Conservation (phyloP, 1,140 invertebrate species). For the Apis cerana region DNA sequence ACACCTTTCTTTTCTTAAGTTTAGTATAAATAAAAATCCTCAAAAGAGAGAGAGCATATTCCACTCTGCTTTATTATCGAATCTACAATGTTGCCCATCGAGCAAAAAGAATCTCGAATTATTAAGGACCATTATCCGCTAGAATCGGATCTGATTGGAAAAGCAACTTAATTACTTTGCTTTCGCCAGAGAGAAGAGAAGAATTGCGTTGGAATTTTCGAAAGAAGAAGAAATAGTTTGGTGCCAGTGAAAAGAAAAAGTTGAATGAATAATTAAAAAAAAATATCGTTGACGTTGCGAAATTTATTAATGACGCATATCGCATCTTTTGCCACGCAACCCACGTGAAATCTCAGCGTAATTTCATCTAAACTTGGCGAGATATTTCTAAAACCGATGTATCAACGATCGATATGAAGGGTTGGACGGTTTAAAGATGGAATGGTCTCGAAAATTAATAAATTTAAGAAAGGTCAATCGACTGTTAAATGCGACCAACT, state of each 20-base stretch:
- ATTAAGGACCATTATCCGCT: too few species aligned
- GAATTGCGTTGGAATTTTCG: neutral
- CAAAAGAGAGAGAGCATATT: too few species aligned
- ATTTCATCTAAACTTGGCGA: constrained; percentile 28
- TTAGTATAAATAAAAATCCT: neutral
- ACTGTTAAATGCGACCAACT: neutral
- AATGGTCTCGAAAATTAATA: neutral
- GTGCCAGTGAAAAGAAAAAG: too few species aligned
- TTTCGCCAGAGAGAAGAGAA: too few species aligned
- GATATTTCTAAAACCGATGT: constrained; percentile 51
- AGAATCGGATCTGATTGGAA: neutral
- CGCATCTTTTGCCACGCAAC: constrained; percentile 30
- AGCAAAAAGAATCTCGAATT: neutral
- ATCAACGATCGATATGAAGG: constrained; percentile 40
- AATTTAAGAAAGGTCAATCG: too few species aligned
- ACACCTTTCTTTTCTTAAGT: neutral
- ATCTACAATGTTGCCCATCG: too few species aligned
- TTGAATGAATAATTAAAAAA: neutral
- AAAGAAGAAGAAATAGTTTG: too few species aligned
- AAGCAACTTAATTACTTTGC: neutral
- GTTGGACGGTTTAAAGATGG: constrained; percentile 24
- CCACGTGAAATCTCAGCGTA: constrained; percentile 35
- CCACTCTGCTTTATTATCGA: neutral
- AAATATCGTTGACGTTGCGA: neutral
- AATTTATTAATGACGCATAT: constrained; percentile 43